Evolutionary conservation across 2,113 vertebrate species (phyloP).

Genomic region (Empidonax alnorum): DNA sequence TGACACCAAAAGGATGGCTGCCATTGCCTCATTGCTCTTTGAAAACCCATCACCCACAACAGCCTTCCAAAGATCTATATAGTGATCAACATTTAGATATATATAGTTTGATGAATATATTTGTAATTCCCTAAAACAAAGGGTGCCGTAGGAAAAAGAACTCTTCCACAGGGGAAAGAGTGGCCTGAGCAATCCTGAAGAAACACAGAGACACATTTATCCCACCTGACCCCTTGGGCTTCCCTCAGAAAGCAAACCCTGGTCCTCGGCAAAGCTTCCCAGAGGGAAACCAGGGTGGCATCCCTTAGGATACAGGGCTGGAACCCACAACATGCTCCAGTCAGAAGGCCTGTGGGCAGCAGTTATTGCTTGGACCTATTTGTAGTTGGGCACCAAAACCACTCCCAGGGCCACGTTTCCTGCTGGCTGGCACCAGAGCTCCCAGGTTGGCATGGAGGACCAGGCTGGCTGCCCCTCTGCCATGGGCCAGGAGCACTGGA

Average conservation of each 20-base stretch:
- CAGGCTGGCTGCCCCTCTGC: neutral
- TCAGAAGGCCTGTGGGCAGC: neutral
- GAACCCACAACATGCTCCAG: neutral
- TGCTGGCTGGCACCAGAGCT: neutral
- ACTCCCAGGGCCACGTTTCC: accelerated
- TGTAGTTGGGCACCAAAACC: neutral
- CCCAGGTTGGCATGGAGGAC: neutral
- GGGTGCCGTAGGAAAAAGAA: neutral
- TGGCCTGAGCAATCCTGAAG: neutral
- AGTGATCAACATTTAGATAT: neutral
- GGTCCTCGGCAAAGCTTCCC: neutral
- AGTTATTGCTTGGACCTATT: neutral
- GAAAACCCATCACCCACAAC: neutral
- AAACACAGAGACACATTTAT: neutral
- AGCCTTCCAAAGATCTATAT: neutral
- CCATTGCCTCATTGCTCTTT: neutral
- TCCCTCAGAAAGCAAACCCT: neutral
- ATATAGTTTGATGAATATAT: neutral
- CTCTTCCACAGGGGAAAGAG: neutral
- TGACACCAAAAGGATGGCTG: neutral
- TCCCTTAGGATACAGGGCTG: neutral
- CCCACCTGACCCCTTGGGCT: accelerated
- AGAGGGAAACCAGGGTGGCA: neutral
- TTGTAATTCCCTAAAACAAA: neutral
- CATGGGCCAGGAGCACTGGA: neutral